Conservation (phyloP, 2,888 invertebrate species). For the Panopea generosa region DNA sequence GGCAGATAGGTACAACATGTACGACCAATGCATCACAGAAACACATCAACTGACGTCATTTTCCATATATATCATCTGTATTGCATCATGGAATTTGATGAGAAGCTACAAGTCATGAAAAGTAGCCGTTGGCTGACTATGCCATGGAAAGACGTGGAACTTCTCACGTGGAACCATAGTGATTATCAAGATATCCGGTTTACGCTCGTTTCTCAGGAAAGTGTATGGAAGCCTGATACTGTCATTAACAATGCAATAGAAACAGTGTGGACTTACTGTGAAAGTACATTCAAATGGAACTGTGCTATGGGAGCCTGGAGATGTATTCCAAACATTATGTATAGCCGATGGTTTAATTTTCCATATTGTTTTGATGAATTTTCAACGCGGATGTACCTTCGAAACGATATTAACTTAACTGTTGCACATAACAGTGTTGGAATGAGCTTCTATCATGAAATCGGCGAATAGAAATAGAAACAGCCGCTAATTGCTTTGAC, state of each 20-base stretch:
- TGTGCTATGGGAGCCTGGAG: constrained; percentile 49
- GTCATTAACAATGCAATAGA: constrained; percentile 48
- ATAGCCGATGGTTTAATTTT: constrained; percentile 43
- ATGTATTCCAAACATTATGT: constrained; percentile 49
- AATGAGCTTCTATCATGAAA: constrained; percentile 44
- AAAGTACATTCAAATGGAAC: constrained; percentile 35
- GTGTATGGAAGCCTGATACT: constrained; percentile 52
- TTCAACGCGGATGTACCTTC: constrained; percentile 40
- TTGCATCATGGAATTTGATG: constrained; percentile 46
- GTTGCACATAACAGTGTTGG: constrained; percentile 33
- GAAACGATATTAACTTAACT: constrained; percentile 37
- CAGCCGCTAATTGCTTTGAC: constrained; percentile 28
- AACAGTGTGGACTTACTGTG: constrained; percentile 34
- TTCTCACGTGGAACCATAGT: constrained; percentile 34
- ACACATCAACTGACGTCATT: constrained; percentile 23
- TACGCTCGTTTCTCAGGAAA: constrained; percentile 35
- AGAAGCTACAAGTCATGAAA: constrained; percentile 47
- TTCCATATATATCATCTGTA: constrained; percentile 34
- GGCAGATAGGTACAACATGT: constrained; percentile 25
- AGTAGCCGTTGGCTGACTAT: constrained; percentile 46
- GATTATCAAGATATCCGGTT: constrained; percentile 33
- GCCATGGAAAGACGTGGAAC: constrained; percentile 42
- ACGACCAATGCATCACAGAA: constrained; percentile 26
- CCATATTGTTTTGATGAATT: constrained; percentile 44
- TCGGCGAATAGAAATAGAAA: constrained; percentile 43